Base-by-base conservation (phyloP, 2,797 vertebrate species). In the Mycteria americana region DNA sequence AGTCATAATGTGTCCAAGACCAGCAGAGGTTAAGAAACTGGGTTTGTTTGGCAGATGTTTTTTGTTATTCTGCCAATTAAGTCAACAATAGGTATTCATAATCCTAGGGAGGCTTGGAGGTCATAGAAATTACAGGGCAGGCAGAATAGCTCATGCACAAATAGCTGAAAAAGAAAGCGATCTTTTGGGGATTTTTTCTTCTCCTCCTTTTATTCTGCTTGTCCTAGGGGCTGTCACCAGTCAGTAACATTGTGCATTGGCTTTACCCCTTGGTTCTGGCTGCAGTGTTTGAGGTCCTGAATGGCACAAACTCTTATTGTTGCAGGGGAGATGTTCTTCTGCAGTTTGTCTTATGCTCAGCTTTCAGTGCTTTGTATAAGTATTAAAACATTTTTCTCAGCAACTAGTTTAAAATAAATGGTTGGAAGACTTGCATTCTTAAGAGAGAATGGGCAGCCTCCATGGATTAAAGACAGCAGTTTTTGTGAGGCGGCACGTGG, bases 41-140 rank as follows among this genome's bases (percentile, higher is more conserved):
- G 10, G 31, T 89, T 95, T 74, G 30, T 92, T 91, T 96, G 84
- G 84, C 95, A 93, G 86, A 95, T 95, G 88, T 93, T 96, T 96
- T 87, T 95, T 89, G 41, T 96, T 96, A 62, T 89, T 94, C 77
- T 93, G 90, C 72, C 78, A 95, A 85, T 95, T 92, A 95, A 95
- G 84, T 89, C 92, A 96, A 95, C 92, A 95, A 91, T 95, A 93
- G 78, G 84, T 96, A 95, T 96, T 96, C 95, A 95, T 88, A 92
- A 80, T 95, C 73, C 68, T 89, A 77, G 68, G 67, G 41, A 87
- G 56, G 31, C 74, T 96, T 92, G 68, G 84, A 92, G 68, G 41
- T 93, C 75, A 87, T 16, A 80, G 74, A 95, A 95, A 94, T 92
- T 95, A 80, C 33, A 83, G 68, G 48, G 30, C 37, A 78, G 54